These are phyloP conservation scores for Brachionus rotundiformis DNA, from an alignment of 1,140 invertebrate species.

Conservation along the genomic window DNA sequence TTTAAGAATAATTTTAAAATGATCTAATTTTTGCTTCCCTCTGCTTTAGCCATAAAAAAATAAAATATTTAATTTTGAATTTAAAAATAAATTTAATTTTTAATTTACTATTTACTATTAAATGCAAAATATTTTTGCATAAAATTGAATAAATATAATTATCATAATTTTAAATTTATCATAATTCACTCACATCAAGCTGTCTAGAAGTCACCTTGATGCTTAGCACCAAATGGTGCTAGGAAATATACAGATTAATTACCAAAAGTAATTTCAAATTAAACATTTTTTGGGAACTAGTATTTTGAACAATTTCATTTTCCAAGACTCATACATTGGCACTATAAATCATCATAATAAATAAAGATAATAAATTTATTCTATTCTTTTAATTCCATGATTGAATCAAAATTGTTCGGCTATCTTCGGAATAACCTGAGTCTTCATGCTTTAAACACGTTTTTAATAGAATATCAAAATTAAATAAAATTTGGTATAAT, in stretches of 20 bases:
- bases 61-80: not conserved
- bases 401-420: not conserved
- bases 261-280: not conserved
- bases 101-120: no score
- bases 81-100: not conserved
- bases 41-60: not conserved
- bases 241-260: not conserved
- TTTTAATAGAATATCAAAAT: not conserved
- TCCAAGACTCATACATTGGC: not conserved
- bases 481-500: no score
- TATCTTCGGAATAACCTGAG: not conserved
- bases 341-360: conserved; percentile 3
- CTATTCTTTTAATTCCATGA: no score
- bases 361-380: no score
- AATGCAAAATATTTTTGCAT: conserved; percentile 4
- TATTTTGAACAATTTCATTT: not conserved
- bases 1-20: not conserved
- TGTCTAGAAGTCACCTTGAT: not conserved
- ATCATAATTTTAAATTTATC: not conserved
- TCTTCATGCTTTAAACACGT: no score
- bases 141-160: not conserved
- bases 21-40: not conserved
- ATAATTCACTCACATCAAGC: not conserved
- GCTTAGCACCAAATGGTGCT: not conserved
- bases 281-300: not conserved